Base-by-base conservation (phyloP, 1,140 invertebrate species). In the Camponotus vicinus region DNA sequence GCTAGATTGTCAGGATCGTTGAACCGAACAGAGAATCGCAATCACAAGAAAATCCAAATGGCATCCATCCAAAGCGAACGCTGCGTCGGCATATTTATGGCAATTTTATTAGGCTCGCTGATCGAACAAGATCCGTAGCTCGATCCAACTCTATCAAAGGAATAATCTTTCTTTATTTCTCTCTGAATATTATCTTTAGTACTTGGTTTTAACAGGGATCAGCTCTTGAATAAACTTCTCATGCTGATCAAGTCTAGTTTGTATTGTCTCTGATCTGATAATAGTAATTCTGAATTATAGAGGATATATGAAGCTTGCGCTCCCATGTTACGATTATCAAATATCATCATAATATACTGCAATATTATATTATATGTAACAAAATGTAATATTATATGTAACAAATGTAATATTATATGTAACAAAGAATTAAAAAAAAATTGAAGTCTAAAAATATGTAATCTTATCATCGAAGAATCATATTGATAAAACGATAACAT, bases 81-180 rank as follows among this genome's bases (percentile, higher is more conserved):
- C n/a, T 18, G 21, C 49, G 49, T 42, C 52, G 59, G 8, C 55
- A 67, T 89, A 89, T 89, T 89, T 89, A 77, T 89, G 13, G 59
- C n/a, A 64, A 49, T 57, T 34, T 42, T 66, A 21, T 67, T 18
- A 13, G 55, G 34, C 52, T 37, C 34, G 9, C 7, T 13, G 8
- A 59, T 42, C 42, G 64, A 55, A 15, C 21, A 52, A 85, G 18
- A 59, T 45, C 21, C 40, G 15, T 34, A 34, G 42, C 27, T 67
- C 8, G 37, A 55, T 13, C 1, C 11, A 11, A 75, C 15, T 75
- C 18, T 40, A 64, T 2, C 7, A 55, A 55, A 69, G 27, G 27
- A 27, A 18, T 32, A 80, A 70, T 59, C 15, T 37, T 69, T 8
- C 1, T 52, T 27, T 79, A 32, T 55, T 66, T 3, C 1, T 49